Base-by-base conservation (phyloP, 1,140 invertebrate species). In the Drosophila truncata region DNA sequence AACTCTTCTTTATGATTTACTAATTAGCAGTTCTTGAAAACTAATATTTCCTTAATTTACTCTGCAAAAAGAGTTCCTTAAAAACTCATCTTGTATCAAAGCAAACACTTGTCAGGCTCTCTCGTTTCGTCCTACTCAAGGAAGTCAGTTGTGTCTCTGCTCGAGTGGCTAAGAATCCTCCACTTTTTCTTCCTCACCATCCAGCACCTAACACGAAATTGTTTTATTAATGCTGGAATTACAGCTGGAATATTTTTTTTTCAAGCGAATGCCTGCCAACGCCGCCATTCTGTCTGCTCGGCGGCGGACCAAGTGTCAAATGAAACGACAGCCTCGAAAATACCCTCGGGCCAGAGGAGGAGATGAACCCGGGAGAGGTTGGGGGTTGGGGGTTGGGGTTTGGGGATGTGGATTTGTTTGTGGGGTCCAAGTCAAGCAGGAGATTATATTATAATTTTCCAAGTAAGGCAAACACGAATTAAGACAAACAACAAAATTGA, bases 401-500 rank as follows among this genome's bases (percentile, higher is more conserved):
- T 20, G 18, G 10, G 31, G 37, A 16, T n/a, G 61, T n/a, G 37
- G 20, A 35, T 54, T 54, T 54, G 55, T 25, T 58, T 42, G 50
- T 33, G 46, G 35, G 35, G 33, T 44, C 41, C 69, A 31, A 52
- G 52, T 42, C 55, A 78, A 60, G 72, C 46, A 44, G 74, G 52
- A 77, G 74, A 78, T 88, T 88, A 88, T 88, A 90, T 90, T 88
- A 90, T 88, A 88, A 88, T 88, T 90, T 87, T 78, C 84, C 80
- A 78, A 88, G 84, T 84, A 88, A 88, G 58, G 69, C 78, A 90
- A 88, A 90, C 78, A 85, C 64, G 73, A 80, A 78, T 72, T 79
- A 79, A 73, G 64, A 80, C 77, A 80, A 79, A 80, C 60, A 80
- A 55, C 82, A 88, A 82, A 85, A 91, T 91, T 91, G 88, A 88